phyloP scores from a whole-genome alignment of 2,113 vertebrate genomes.

The Anas platyrhynchos region DNA sequence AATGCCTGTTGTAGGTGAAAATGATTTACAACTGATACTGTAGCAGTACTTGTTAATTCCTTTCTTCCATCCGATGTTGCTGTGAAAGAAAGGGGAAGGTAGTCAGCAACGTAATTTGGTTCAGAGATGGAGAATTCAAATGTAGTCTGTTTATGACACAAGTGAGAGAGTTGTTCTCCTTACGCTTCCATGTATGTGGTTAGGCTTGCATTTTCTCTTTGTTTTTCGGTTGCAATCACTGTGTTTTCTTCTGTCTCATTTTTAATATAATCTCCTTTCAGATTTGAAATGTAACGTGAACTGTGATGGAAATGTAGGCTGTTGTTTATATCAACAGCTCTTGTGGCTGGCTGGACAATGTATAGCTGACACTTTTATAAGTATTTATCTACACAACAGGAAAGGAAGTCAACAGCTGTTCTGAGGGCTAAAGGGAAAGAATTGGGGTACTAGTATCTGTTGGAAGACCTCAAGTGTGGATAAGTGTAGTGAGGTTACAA shows the following conservation, averaged over 20 bases:
- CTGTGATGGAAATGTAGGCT: neutral
- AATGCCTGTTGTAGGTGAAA: neutral
- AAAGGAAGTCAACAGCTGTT: neutral
- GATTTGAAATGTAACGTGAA: neutral
- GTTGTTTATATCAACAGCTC: neutral
- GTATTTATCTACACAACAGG: neutral
- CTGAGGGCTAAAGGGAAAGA: neutral
- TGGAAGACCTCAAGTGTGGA: neutral
- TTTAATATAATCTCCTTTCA: neutral
- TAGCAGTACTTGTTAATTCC: neutral
- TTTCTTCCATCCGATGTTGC: neutral
- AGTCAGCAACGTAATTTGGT: neutral
- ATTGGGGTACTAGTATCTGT: neutral
- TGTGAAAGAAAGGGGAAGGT: neutral
- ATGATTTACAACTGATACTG: neutral
- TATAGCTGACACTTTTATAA: slow-evolving; percentile 11
- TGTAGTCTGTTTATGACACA: neutral
- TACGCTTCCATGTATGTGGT: rapidly evolving
- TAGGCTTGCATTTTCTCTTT: neutral
- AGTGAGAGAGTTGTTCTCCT: neutral
- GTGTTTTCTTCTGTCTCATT: neutral
- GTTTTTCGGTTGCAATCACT: neutral
- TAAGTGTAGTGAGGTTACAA: neutral
- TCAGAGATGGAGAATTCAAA: neutral
- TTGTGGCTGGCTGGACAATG: slow-evolving; percentile 26